A percentile compares a stretch with the other conserved stretches of the same genome.
Evolutionary conservation across 2,888 invertebrate genomes (phyloP).

Genomic region (Liopterus haemorrhoidalis): DNA sequence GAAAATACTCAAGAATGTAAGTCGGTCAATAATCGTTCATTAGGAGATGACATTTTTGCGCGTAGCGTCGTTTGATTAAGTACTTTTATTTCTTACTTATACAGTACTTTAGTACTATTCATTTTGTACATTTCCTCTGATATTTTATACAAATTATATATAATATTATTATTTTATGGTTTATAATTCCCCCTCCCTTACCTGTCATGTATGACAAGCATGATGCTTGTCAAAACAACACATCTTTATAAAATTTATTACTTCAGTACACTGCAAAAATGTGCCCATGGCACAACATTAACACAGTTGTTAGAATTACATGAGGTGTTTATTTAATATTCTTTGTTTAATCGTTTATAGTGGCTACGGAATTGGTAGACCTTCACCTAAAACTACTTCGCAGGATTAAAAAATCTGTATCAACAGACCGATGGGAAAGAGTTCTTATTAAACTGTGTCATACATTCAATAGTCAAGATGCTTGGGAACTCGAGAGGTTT

Average conservation of each 20-base stretch:
- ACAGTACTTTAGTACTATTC: background rate
- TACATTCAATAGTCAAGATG: conserved; percentile 83
- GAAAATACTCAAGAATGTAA: conserved; percentile 84
- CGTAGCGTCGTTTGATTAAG: conserved; percentile 2
- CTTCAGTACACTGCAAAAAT: too few relatives aligned
- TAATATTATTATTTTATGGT: conserved; percentile 4
- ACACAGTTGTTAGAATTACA: too few relatives aligned
- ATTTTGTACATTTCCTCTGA: background rate
- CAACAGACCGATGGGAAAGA: conserved; percentile 85
- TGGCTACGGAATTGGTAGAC: conserved; percentile 74
- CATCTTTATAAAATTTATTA: too few relatives aligned
- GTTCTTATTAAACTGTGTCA: conserved; percentile 87
- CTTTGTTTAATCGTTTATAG: conserved; percentile 49
- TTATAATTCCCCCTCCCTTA: too few relatives aligned
- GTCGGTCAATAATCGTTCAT: conserved; percentile 31
- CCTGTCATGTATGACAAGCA: too few relatives aligned
- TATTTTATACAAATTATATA: conserved; percentile 1
- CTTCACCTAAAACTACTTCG: conserved; percentile 85
- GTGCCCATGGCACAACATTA: too few relatives aligned
- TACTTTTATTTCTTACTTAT: background rate
- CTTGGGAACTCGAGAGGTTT: conserved; percentile 93
- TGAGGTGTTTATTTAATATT: too few relatives aligned
- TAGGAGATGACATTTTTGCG: conserved; percentile 10
- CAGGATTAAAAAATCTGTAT: conserved; percentile 74
- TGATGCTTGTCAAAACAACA: too few relatives aligned